Conservation (phyloP, 2,113 vertebrate species). For the Mastomys coucha region DNA sequence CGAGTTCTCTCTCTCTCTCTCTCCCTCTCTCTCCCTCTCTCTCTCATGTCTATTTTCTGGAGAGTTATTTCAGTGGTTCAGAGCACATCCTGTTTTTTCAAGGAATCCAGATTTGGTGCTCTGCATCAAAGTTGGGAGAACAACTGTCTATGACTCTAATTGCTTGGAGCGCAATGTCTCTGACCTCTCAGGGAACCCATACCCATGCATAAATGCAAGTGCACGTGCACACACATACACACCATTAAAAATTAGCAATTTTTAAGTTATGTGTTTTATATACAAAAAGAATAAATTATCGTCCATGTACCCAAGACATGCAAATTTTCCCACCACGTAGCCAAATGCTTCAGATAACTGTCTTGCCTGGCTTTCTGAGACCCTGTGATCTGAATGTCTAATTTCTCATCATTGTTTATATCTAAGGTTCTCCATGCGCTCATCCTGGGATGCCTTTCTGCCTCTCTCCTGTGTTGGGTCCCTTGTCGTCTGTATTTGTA, state of each 20-base stretch:
- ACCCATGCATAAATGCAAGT: not conserved
- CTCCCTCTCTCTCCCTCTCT: not conserved
- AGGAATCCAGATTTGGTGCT: not conserved
- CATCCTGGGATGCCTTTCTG: not conserved
- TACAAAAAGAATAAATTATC: not conserved
- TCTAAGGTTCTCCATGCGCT: not conserved
- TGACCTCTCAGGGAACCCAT: not conserved
- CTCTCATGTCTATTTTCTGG: not conserved
- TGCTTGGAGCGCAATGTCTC: not conserved
- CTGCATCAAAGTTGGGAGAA: not conserved
- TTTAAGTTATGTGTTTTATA: not conserved
- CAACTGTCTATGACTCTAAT: not conserved
- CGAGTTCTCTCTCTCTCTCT: not conserved
- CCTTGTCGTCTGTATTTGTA: not conserved
- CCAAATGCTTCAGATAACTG: not conserved
- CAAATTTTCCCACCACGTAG: not conserved
- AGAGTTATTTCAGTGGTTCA: not conserved
- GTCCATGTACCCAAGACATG: not conserved
- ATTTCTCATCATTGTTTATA: not conserved
- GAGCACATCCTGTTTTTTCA: not conserved
- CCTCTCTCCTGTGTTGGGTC: not conserved
- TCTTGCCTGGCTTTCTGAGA: not conserved
- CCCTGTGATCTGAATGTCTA: not conserved
- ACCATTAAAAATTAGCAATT: not conserved
- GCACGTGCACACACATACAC: not conserved